Evolutionary conservation across 2,888 invertebrate genomes (phyloP).

Genomic region (Iphiclides podalirius): DNA sequence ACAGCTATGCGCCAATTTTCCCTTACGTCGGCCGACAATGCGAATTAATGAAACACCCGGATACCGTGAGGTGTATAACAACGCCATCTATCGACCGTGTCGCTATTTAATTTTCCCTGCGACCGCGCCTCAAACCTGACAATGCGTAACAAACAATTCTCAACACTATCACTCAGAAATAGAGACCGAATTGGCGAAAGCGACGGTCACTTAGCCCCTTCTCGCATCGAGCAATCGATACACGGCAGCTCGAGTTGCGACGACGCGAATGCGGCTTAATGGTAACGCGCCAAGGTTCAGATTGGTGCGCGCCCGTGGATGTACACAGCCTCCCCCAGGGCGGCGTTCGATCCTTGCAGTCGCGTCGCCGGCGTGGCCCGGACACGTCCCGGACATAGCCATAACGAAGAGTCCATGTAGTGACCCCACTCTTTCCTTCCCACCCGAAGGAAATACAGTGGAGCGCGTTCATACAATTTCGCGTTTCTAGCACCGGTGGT

Average conservation of each 20-base stretch:
- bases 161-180: slow-evolving; percentile 22
- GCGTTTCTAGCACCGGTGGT: slow-evolving; percentile 66
- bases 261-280: slow-evolving; percentile 45
- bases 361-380: slow-evolving; percentile 72
- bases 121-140: slow-evolving; percentile 62
- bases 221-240: slow-evolving; percentile 29
- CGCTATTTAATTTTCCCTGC: slow-evolving; percentile 53
- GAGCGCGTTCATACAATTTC: slow-evolving; percentile 50
- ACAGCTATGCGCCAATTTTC: slow-evolving; percentile 9
- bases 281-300: slow-evolving; percentile 33
- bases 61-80: slow-evolving; percentile 50
- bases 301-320: slow-evolving; percentile 40
- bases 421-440: slow-evolving; percentile 68
- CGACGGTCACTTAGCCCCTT: slow-evolving; percentile 41
- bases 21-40: slow-evolving; percentile 44
- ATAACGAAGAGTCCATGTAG: slow-evolving; percentile 37
- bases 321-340: slow-evolving; percentile 77
- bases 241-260: background rate
- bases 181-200: slow-evolving; percentile 34
- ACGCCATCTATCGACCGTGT: slow-evolving; percentile 60
- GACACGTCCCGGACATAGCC: slow-evolving; percentile 54
- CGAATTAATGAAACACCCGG: slow-evolving; percentile 51
- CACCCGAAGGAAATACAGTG: slow-evolving; percentile 59
- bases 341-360: slow-evolving; percentile 77
- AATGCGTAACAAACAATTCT: slow-evolving; percentile 1